These are phyloP conservation scores for Clupea harengus DNA, from an alignment of 2,113 vertebrate genomes.

Conservation along the genomic window DNA sequence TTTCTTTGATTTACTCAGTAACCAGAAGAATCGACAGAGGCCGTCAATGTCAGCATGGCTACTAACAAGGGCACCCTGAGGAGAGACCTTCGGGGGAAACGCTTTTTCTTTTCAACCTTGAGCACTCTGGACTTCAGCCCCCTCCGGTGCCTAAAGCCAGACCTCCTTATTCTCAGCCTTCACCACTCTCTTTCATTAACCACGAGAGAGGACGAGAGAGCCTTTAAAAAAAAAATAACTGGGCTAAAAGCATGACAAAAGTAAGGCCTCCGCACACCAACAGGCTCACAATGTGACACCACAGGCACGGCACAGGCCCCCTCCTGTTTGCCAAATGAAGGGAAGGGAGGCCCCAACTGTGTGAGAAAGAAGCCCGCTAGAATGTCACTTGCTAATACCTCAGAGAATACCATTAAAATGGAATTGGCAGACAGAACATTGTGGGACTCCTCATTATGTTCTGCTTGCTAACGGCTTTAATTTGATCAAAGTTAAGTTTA, in stretches of 20 bases:
- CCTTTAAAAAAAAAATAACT: neutral
- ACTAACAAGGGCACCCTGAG: constrained; percentile 17
- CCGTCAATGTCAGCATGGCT: constrained; percentile 7
- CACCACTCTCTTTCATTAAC: constrained; percentile 34
- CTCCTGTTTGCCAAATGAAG: neutral
- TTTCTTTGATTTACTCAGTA: neutral
- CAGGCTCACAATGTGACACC: neutral
- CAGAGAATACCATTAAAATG: neutral
- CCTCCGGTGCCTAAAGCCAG: constrained; percentile 16
- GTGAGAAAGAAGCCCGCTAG: constrained; percentile 5
- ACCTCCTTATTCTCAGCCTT: neutral
- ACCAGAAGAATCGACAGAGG: neutral
- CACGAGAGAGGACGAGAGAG: constrained; percentile 6
- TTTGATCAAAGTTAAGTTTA: neutral
- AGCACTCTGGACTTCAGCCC: constrained; percentile 28
- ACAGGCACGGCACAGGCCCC: neutral
- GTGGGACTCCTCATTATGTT: neutral
- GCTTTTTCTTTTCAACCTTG: constrained; percentile 28
- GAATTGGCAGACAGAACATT: neutral
- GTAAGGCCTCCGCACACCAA: neutral
- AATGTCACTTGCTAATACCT: constrained; percentile 14
- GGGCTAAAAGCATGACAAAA: constrained; percentile 3
- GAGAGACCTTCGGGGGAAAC: constrained; percentile 9
- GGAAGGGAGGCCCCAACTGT: neutral
- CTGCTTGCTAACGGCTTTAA: neutral